Conservation (phyloP, 2,888 invertebrate genomes). For the Sussaba pulchella region DNA sequence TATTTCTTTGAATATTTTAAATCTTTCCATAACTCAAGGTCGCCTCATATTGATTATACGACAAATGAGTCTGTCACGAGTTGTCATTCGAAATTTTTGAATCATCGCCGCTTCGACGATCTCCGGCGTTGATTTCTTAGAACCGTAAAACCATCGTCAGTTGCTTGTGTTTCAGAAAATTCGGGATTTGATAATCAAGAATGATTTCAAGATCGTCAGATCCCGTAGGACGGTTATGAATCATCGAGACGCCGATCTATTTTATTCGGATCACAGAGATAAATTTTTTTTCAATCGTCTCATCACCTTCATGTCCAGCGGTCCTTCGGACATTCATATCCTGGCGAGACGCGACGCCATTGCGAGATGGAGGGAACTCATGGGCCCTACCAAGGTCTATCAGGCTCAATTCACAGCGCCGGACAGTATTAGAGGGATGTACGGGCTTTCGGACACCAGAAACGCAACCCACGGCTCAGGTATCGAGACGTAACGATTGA, state of each 20-base stretch:
- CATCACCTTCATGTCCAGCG: slow-evolving; percentile 94
- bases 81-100: slow-evolving; percentile 29
- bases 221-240: slow-evolving; percentile 88
- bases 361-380: slow-evolving; percentile 91
- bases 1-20: slow-evolving; percentile 8
- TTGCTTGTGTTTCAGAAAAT: slow-evolving; percentile 85
- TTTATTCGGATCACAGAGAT: slow-evolving; percentile 93
- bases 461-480: slow-evolving; percentile 98
- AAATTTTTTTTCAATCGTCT: slow-evolving; percentile 94
- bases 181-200: slow-evolving; percentile 87
- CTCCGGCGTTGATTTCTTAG: not conserved
- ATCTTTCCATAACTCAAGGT: not conserved
- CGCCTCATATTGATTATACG: not conserved
- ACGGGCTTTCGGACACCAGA: slow-evolving; percentile 96
- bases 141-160: not conserved
- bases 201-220: slow-evolving; percentile 90
- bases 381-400: slow-evolving; percentile 96
- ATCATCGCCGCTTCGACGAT: not conserved
- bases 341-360: slow-evolving; percentile 92
- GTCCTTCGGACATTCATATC: slow-evolving; percentile 92
- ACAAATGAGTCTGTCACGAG: not conserved
- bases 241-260: slow-evolving; percentile 88
- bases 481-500: slow-evolving; percentile 77
- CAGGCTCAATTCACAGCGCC: slow-evolving; percentile 92
- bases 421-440: slow-evolving; percentile 91